A percentile compares a stretch with the other conserved stretches of the same genome.
phyloP scores from a whole-genome alignment of 2,888 invertebrate species.

The Hirtodrosophila trivittata region DNA sequence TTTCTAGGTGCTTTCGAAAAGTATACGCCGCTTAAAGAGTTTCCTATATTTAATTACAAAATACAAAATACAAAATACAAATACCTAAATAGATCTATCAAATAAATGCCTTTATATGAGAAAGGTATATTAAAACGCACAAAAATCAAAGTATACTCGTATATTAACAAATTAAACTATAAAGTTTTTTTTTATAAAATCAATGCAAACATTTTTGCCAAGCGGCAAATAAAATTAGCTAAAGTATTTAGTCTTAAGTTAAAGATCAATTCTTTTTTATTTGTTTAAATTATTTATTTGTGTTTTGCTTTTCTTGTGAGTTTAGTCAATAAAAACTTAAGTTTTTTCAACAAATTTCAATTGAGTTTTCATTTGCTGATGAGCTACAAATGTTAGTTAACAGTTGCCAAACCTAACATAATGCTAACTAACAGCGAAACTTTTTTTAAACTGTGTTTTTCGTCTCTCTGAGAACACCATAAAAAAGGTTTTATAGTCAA shows the following conservation, averaged over 20 bases:
- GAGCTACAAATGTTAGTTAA: neutral
- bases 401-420: neutral
- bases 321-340: conserved; percentile 74
- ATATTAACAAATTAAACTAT: conserved; percentile 6
- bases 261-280: conserved; percentile 39
- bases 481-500: no score
- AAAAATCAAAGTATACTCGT: conserved; percentile 4
- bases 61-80: conserved; percentile 20
- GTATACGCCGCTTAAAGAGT: conserved; percentile 81
- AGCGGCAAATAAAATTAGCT: conserved; percentile 69
- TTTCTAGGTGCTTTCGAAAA: conserved; percentile 80
- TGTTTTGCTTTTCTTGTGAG: conserved; percentile 70
- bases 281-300: conserved; percentile 69
- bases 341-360: conserved; percentile 48
- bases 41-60: conserved; percentile 68
- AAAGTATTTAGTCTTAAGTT: conserved; percentile 59
- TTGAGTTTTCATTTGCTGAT: no score
- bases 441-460: no score
- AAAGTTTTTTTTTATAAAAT: conserved; percentile 32
- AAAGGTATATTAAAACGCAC: conserved; percentile 10
- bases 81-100: conserved; percentile 25
- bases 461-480: no score
- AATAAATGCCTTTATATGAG: conserved; percentile 1
- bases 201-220: conserved; percentile 48
- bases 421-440: no score